Base-by-base conservation (phyloP, 2,113 vertebrate genomes). In the Motacilla tschutschensis region DNA sequence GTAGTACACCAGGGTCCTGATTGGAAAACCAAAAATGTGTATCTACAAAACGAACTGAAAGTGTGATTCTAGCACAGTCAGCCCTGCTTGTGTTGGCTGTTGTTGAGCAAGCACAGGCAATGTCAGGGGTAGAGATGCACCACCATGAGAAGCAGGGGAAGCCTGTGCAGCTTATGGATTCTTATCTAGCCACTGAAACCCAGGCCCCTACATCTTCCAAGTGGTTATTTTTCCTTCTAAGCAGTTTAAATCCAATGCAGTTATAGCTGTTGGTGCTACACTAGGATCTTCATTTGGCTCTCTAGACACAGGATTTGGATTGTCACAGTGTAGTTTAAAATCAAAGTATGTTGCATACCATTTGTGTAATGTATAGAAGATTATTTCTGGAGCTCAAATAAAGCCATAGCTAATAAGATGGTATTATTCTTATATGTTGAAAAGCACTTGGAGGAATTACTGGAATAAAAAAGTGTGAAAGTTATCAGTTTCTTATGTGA, bases 321-420 rank as follows among this genome's bases (percentile, higher is more conserved):
- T 83, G 54, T 80, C 24, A 14, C 59, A 35, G 24, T 50, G 15
- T 71, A 51, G 62, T 78, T 83, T 53, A 75, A 21, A 85, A 80
- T 50, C 41, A 43, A 85, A 57, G 46, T 51, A 54, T 57, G 43
- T 57, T 54, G 21, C 43, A 28, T 46, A 78, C 22, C 19, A 29
- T 79, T 84, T 4, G 0, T 89, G 53, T 75, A 79, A 54, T 69
- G 51, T 35, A 33, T 9, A 65, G 38, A 64, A 31, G 41, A 60
- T 93, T 91, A 71, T 75, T 83, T 82, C 50, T 78, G 66, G 20
- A 85, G 53, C 41, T 87, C n/a, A 81, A 89, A 83, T 83, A 85
- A 89, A 91, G 38, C 35, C 25, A 47, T 50, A 78, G 41, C 31
- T 85, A 67, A 50, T 72, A 83, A 48, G 60, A 63, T 41, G 36